Percentiles rank a stretch among this genome's conserved stretches.
Evolutionary conservation across 2,797 vertebrate genomes (phyloP).

Genomic region (Carcharodon carcharias): DNA sequence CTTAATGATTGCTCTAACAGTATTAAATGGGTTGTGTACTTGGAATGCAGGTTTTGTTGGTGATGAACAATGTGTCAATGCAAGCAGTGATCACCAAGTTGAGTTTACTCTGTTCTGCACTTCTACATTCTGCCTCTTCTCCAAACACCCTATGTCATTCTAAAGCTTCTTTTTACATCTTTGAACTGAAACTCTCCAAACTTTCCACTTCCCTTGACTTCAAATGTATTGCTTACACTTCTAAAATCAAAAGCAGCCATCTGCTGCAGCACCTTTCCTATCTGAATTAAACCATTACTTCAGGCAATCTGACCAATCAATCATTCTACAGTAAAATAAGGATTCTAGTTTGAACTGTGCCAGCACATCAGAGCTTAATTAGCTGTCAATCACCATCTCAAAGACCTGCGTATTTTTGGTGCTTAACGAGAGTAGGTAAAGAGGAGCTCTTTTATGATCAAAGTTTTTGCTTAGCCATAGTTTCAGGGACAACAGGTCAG

Average conservation of each 20-base stretch:
- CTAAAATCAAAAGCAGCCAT: background rate
- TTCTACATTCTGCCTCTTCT: background rate
- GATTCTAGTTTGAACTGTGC: background rate
- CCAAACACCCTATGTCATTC: background rate
- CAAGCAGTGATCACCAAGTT: background rate
- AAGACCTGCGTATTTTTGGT: background rate
- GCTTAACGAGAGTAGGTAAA: background rate
- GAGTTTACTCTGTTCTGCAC: background rate
- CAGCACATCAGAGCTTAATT: background rate
- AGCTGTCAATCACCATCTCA: background rate
- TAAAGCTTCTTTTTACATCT: background rate
- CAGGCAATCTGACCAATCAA: background rate
- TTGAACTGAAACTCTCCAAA: background rate
- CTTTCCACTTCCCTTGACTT: background rate
- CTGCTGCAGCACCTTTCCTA: background rate
- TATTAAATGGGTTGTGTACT: background rate
- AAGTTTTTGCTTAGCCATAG: background rate
- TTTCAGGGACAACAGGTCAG: background rate
- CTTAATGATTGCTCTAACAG: background rate
- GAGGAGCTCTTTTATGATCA: background rate
- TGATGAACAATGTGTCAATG: background rate
- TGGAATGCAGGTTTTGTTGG: background rate
- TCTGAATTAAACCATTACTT: background rate
- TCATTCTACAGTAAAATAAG: background rate
- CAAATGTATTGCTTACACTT: background rate